These are phyloP conservation scores for Otolemur crassicaudatus DNA, from an alignment of 2,797 vertebrate genomes.

Conservation along the genomic window DNA sequence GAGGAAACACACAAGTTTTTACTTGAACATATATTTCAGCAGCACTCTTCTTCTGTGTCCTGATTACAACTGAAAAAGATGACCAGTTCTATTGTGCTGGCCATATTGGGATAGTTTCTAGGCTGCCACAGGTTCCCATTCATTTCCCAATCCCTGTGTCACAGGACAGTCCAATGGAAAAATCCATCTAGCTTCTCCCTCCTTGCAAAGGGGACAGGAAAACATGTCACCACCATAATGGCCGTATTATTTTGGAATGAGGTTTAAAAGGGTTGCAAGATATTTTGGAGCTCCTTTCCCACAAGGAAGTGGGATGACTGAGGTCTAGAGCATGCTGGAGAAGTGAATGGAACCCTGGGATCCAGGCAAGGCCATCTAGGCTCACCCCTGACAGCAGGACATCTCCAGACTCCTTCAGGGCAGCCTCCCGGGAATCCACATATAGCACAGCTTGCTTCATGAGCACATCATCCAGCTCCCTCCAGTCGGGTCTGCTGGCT, in stretches of 20 bases:
- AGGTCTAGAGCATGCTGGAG: neutral
- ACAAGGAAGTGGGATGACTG: neutral
- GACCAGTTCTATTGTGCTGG: neutral
- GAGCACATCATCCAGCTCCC: conserved; percentile 94
- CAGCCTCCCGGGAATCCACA: conserved; percentile 94
- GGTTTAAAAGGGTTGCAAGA: neutral
- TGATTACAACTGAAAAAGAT: neutral
- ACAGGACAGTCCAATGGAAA: neutral
- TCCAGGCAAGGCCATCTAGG: neutral
- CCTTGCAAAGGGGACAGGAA: neutral
- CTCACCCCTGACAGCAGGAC: conserved; percentile 94
- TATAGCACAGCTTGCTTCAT: conserved; percentile 94
- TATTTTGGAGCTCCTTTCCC: neutral
- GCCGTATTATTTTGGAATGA: neutral
- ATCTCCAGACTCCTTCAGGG: conserved; percentile 93
- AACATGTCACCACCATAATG: neutral
- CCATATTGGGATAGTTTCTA: neutral
- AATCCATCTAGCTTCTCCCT: neutral
- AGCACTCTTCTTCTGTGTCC: neutral
- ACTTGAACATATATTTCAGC: neutral
- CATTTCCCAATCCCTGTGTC: neutral
- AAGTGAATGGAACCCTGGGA: neutral
- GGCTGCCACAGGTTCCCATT: neutral
- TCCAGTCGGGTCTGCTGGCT: conserved; percentile 95
- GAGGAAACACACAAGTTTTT: neutral